Evolutionary conservation across 2,797 vertebrate genomes (phyloP), one percentile per base, ranked within the genome.

Genomic region (Perodicticus potto): DNA sequence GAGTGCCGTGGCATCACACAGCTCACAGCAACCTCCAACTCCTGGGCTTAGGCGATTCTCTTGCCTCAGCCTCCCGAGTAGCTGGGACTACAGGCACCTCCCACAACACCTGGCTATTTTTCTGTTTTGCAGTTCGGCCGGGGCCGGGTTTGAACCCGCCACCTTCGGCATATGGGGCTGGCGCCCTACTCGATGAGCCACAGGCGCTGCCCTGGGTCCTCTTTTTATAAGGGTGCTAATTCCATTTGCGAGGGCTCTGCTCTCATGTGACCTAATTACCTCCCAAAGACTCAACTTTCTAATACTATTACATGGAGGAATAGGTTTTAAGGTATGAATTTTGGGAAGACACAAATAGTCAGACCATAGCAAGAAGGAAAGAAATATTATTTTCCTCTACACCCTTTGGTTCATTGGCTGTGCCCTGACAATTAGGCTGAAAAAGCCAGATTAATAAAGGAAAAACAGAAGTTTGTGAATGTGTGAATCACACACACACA

Each of bases 401-500:
- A 45, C 49, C 5, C 59, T 63, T 92, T 40, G 27, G 34, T 57
- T 85, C 61, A 13, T 53, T 55, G 32, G 13, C 70, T n/a, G 45
- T 76, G 43, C 20, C 10, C 59, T 65, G 45, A 27, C 37, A 19
- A 29, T 40, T 23, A 65, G 81, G 45, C 84, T 57, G n/a, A 57
- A 55, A 85, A 76, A 40, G 72, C 37, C 29, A 86, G 61, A 45
- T n/a, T 16, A 49, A n/a, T 25, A 67, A 43, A 49, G 67, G 67
- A 45, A 69, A 76, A 43, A 7, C 43, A 43, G 74, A 78, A 34
- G 19, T 32, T 55, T 43, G 10, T 67, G 27, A 74, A 85, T 13
- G 10, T 20, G 45, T 19, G 19, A 20, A 3, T 45, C 7, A 7
- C 29, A 2, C 2, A 2, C 12, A 13, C 10, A 3, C 25, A n/a